Evolutionary conservation across 2,888 invertebrate species (phyloP), one percentile per base, ranked within the genome.

Genomic region (Parthenolecanium corni): DNA sequence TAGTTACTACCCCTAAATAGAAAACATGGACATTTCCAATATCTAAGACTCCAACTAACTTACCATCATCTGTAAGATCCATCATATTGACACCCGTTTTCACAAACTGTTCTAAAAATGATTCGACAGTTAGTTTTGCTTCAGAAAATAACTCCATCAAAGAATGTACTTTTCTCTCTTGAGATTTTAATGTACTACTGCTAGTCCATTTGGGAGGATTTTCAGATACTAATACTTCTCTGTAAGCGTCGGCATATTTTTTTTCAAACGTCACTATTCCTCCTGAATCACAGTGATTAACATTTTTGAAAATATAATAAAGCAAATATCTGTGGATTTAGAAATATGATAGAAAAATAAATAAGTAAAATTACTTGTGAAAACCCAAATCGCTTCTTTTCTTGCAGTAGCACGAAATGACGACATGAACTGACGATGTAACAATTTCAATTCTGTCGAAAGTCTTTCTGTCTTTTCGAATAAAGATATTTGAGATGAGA

Each of bases 151-250:
- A 16, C 14, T 18, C 18, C 46, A 56, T 42, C n/a, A 24, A 16
- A 31, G 21, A 23, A 25, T 42, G 56, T 16, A 56, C 24, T 56
- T 56, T 56, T 20, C 44, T 56, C 14, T 56, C 56, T n/a, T 56
- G 56, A 46, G 21, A 42, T 46, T 31, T 56, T 18, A 42, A 44
- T 18, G 56, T 23, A n/a, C 56, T 42, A 46, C 44, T 56, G 12
- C 56, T 44, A 1, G 56, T 56, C 56, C 56, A 56, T 56, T 56
- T 56, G 1, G 46, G 56, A 4, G 46, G 44, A n/a, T 12, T 25
- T 3, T 42, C 56, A 24, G 25, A 3, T 16, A 23, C 18, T 21
- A 20, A 20, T 18, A 46, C 14, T 46, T 56, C 56, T 1, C 18
- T 1, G 16, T 24, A 56, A 2, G 56, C 56, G 14, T 56, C 56